Base-by-base conservation (phyloP, 1,140 invertebrate species). In the Danaus melanippus region DNA sequence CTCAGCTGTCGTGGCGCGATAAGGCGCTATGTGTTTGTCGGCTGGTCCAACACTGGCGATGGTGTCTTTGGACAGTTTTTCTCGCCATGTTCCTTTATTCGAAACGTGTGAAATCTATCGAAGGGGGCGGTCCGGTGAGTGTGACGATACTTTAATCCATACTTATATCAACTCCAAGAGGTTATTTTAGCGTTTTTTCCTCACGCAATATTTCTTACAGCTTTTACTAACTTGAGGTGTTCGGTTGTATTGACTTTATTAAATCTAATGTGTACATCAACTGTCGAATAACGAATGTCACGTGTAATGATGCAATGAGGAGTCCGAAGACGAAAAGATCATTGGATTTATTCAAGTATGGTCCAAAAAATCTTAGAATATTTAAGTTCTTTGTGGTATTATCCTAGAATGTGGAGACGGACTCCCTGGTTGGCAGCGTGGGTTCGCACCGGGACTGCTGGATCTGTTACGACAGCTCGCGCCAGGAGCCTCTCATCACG, bases 391-490 rank as follows among this genome's bases (percentile, higher is more conserved):
- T 32, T 32, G 6, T 32, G 21, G 8, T 42, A 42, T 7, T 46
- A 32, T 58, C 52, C 10, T 69, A 84, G 70, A 75, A 75, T 65
- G 76, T 80, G 60, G 89, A 90, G 66, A 88, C 89, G n/a, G 89
- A 90, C 51, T 78, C 89, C 7, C 84, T 89, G 15, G 89, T 90
- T 17, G 78, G 80, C 52, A 77, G 78, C 51, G 74, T 79, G 48
- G 76, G 79, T 0, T 79, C 79, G 5, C 57, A 56, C 0, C 82
- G 82, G 74, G 95, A 97, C 73, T 98, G 96, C 85, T 98, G 95
- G 95, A 97, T 98, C 69, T 98, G 96, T 84, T 97, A 97, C 71
- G 96, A 98, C 81, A 89, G 86, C 52, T 92, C 96, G 7, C 90
- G 93, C 54, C 88, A 89, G 3, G 95, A 96, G 77, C 92, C 94